These are phyloP conservation scores for Dicyrtomina minuta DNA, from an alignment of 2,888 invertebrate species.

Conservation along the genomic window DNA sequence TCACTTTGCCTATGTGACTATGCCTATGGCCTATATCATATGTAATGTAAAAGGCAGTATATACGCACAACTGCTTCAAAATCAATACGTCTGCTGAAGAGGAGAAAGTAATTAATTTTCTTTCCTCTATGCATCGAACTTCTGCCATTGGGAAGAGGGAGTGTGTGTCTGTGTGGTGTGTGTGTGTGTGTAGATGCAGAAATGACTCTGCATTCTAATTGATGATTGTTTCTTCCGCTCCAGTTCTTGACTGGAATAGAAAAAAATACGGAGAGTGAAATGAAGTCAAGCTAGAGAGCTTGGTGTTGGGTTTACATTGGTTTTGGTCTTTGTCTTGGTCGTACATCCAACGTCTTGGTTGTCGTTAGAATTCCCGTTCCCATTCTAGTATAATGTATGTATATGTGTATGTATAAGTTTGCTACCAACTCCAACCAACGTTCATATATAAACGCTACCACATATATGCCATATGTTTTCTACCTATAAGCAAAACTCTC, in stretches of 20 bases:
- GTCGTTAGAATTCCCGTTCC: slow-evolving; percentile 2
- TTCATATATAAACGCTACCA: too few species aligned
- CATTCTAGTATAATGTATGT: too few species aligned
- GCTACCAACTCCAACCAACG: too few species aligned
- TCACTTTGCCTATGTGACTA: too few species aligned
- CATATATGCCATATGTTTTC: too few species aligned
- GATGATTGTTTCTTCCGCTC: slow-evolving; percentile 23
- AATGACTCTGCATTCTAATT: slow-evolving; percentile 24
- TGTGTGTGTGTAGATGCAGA: slow-evolving; percentile 6
- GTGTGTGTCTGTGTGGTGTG: neutral
- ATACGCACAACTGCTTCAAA: slow-evolving; percentile 1
- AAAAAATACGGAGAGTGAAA: neutral
- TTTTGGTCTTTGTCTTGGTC: too few species aligned
- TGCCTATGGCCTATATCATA: too few species aligned
- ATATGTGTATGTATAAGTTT: too few species aligned
- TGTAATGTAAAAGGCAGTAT: too few species aligned
- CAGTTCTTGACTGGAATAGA: slow-evolving; percentile 1
- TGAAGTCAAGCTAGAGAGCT: neutral
- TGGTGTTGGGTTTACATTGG: too few species aligned
- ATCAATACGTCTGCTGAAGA: slow-evolving; percentile 10
- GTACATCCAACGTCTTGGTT: neutral
- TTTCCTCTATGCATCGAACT: slow-evolving; percentile 20
- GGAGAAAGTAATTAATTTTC: slow-evolving; percentile 24
- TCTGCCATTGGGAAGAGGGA: neutral
- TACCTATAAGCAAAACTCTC: neutral